Conservation (phyloP, 1,140 invertebrate genomes). For the Nephila pilipes region DNA sequence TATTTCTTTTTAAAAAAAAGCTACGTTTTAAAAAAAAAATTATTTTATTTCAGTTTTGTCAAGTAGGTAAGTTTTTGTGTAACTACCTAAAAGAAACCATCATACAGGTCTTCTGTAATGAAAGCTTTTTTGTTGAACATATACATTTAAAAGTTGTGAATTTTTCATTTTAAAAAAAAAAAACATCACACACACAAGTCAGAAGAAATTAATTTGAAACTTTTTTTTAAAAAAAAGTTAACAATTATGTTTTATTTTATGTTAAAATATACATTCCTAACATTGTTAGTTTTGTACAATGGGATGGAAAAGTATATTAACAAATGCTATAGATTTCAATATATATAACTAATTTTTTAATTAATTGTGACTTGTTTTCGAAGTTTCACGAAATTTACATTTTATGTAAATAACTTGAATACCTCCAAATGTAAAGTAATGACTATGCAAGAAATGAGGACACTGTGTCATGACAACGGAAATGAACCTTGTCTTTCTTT, state of each 20-base stretch:
- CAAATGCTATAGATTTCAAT: background rate
- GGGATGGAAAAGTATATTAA: background rate
- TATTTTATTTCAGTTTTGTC: no score
- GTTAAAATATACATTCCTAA: background rate
- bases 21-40: no score
- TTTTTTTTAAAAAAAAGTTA: background rate
- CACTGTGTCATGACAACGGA: background rate
- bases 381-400: background rate
- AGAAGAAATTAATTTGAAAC: background rate
- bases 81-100: no score
- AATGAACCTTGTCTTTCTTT: background rate
- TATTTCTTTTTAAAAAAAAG: no score
- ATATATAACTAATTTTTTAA: background rate
- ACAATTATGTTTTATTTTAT: background rate
- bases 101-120: no score
- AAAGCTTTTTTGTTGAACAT: no score
- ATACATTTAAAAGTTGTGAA: background rate
- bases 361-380: background rate
- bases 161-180: background rate
- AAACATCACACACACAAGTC: background rate
- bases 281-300: background rate
- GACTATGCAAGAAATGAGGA: background rate
- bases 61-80: no score
- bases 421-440: background rate
- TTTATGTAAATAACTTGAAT: background rate